Base-by-base conservation (phyloP, 2,113 vertebrate species). In the Micronycteris hirsuta region DNA sequence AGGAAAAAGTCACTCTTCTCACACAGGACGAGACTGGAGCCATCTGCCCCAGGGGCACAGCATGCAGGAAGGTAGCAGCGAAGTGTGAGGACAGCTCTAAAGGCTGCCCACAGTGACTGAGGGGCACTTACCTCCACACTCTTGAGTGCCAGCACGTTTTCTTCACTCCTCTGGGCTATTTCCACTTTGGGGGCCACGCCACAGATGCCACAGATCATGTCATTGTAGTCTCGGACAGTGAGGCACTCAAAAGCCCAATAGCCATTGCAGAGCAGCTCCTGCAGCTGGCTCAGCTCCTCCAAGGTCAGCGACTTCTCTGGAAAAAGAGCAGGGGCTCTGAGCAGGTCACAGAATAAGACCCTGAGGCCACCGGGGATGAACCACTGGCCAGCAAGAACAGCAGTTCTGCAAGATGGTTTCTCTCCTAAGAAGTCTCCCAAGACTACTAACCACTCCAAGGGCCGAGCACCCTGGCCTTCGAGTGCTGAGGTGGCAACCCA, bases 201-300 rank as follows among this genome's bases (percentile, higher is more conserved):
- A 87, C 99, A 99, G 96, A 99, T 98, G 31, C 99, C 99, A 93
- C 99, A 99, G 98, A 99, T 99, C 99, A 99, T 99, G 94, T 99
- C 99, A 14, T 99, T 99, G 98, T 99, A 99, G 98, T 99, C 99
- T 7, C 99, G 98, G 52, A 99, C 97, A 0, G 99, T 99, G 67
- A 99, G 98, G 92, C 99, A 99, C 94, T 99, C 99, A 20, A 99
- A 99, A 77, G 99, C 99, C 99, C 99, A 99, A 94, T 99, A 99
- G 82, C 99, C 99, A 71, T 98, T 99, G 98, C 99, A 99, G 86
- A 99, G 98, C 93, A 99, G 98, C n/a, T 99, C 99, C 89, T 99
- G 99, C 33, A 99, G 98, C 93, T 98, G 99, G 93, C 94, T 97
- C 33, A 98, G 95, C 95, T 99, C 99, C 45, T 99, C 98, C 0